Evolutionary conservation across 2,797 vertebrate species (phyloP), one percentile per base, ranked within the genome.

Genomic region (Alcedo quadribrachys): DNA sequence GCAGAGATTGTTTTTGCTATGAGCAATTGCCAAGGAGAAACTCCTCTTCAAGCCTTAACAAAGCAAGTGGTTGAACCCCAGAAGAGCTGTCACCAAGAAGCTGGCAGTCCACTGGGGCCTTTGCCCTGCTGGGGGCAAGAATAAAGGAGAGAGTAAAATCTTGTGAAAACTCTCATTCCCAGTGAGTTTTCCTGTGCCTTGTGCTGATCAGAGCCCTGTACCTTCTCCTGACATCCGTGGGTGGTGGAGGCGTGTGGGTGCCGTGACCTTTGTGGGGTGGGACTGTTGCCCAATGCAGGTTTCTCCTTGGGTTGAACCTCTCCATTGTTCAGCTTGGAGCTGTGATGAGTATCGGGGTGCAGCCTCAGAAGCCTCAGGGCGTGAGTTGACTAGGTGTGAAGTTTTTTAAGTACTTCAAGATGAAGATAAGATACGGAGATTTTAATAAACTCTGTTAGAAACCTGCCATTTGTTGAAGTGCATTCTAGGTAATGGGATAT

Each of bases 331-430:
- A 61, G 61, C 84, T 89, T 30, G 0, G 3, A 8, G 86, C 11
- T 6, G 42, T 6, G 37, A 70, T 77, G 95, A 96, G 68, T 77
- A 87, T 93, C 86, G 76, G 81, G 94, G 95, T 71, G 84, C 93
- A 95, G 81, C 61, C 84, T 30, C 57, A 76, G 93, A 79, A 95
- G 92, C 95, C 95, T 86, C 74, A 12, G 93, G 94, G 93, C 81
- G 42, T 33, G 68, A 92, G 68, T n/a, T 87, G 94, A 84, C 92
- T 87, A 89, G 79, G 90, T 95, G 92, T 95, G 94, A 94, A 92
- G 74, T 87, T 93, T 73, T 89, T 94, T 87, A 67, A 88, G 32
- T 81, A 70, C 65, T 86, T 88, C 33, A 48, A 87, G 95, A 94
- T 94, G 73, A 77, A 96, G 95, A 94, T 93, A 94, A 96, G 95